phyloP scores from a whole-genome alignment of 2,113 vertebrate species.

The Callithrix jacchus region DNA sequence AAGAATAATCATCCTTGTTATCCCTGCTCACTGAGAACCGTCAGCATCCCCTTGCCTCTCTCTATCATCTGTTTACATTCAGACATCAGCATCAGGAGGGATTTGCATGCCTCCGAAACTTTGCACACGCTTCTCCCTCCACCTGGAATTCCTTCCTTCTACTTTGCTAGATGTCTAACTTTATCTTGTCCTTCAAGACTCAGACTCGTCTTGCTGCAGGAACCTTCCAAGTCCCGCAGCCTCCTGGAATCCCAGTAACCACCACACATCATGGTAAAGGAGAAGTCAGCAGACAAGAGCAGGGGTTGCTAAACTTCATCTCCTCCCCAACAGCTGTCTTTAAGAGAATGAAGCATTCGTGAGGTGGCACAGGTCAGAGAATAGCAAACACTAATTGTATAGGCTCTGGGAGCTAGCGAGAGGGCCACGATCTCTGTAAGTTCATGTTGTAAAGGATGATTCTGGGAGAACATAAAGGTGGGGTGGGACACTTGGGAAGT shows the following conservation, averaged over 20 bases:
- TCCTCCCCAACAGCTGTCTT: background rate
- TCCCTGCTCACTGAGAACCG: background rate
- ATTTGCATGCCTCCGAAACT: background rate
- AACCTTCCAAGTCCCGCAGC: too few species aligned
- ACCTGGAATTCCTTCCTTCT: background rate
- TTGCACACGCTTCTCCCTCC: background rate
- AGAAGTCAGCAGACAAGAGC: background rate
- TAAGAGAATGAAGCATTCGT: background rate
- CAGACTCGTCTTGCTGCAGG: background rate
- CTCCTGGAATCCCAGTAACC: background rate
- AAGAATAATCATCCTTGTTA: rapidly evolving
- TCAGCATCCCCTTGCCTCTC: background rate
- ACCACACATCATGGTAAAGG: background rate
- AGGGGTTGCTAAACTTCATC: background rate
- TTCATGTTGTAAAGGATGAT: background rate
- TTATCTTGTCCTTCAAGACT: background rate
- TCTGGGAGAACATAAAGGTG: background rate
- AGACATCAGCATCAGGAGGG: background rate
- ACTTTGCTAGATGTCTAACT: background rate
- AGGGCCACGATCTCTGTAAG: background rate
- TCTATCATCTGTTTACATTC: background rate
- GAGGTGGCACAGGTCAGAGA: background rate
- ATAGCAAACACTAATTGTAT: background rate
- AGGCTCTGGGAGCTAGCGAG: background rate
- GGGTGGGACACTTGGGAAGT: background rate